Base-by-base conservation (phyloP, 2,797 vertebrate species). In the Mormyrops attenuatus region DNA sequence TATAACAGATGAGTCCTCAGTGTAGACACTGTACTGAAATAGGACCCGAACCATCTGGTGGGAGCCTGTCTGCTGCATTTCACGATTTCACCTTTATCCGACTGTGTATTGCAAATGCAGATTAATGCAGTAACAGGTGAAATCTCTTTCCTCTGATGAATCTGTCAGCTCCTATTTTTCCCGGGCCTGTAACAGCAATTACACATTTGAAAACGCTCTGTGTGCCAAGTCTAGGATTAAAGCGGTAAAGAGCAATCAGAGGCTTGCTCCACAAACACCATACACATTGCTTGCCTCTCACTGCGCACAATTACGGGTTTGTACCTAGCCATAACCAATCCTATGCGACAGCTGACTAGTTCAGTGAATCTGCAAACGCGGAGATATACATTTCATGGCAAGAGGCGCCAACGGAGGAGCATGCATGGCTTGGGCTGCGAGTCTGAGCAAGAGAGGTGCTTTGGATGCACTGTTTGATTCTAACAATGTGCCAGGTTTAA, bases 131-230 rank as follows among this genome's bases (percentile, higher is more conserved):
- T 47, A 88, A 52, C 53, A 41, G 26, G 17, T 89, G 47, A 85
- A 57, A 69, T 26, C 20, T 55, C 82, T 85, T 87, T 47, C 80
- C 77, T 77, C 82, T 47, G 49, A 87, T 41, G 82, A 86, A 63
- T 69, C 44, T 88, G 85, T 89, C 85, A 52, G 69, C 17, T 82
- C 55, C 30, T 50, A 26, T 38, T 89, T 86, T 89, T 87, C 22
- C 22, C 26, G 0, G 41, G 30, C 9, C 47, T 53, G 26, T 60
- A 34, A 41, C 80, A 49, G 44, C 80, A 86, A 89, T 87, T 52
- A 53, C 30, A 17, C 44, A 11, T 87, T 73, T 87, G 26, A 87
- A 34, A 89, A 73, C 0, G 6, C 66, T 73, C n/a, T 6, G 13
- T 55, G 52, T 77, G 47, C 44, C 88, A 88, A 50, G 63, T 34